phyloP scores from a whole-genome alignment of 2,888 invertebrate genomes.

The Aphodius sticticus region DNA sequence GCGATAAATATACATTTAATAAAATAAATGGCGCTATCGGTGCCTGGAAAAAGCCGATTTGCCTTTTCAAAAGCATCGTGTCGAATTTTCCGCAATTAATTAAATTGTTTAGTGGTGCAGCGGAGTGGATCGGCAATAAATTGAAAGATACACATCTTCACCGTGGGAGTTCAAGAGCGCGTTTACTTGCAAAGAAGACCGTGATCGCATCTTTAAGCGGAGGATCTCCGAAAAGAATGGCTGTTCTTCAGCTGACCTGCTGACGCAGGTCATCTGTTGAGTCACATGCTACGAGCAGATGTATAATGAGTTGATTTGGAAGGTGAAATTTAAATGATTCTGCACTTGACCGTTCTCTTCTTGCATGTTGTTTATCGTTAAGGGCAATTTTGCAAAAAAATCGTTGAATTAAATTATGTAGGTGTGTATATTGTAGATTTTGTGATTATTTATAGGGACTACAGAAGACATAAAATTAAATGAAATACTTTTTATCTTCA shows the following conservation, averaged over 20 bases:
- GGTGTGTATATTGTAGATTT: too few relatives aligned
- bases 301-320: neutral
- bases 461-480: too few relatives aligned
- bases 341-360: too few relatives aligned
- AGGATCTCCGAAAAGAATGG: neutral
- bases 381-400: too few relatives aligned
- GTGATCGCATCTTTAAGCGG: neutral
- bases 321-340: neutral
- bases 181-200: neutral
- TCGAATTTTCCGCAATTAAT: too few relatives aligned
- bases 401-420: too few relatives aligned
- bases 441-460: too few relatives aligned
- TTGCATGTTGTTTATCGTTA: too few relatives aligned
- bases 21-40: too few relatives aligned
- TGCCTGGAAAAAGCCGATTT: too few relatives aligned
- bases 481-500: too few relatives aligned
- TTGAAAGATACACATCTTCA: neutral
- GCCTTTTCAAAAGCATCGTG: too few relatives aligned
- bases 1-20: neutral
- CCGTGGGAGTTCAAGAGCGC: neutral
- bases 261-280: neutral
- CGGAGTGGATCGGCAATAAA: neutral
- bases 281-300: neutral
- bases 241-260: neutral
- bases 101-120: neutral